Evolutionary conservation across 2,888 invertebrate genomes (phyloP).

Genomic region (Meganola albula): DNA sequence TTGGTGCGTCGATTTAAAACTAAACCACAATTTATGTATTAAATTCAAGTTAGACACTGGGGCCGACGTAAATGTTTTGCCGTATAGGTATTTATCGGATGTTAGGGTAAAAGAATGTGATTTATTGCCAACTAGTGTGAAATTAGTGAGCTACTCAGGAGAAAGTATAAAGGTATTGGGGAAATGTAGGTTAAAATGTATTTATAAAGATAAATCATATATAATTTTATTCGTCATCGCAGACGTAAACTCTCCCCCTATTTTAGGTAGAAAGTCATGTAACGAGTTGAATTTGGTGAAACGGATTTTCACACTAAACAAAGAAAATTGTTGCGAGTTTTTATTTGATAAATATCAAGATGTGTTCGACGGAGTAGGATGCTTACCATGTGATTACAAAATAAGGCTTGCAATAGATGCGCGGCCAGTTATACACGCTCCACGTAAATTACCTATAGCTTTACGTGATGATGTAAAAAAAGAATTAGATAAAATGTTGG

Average conservation of each 20-base stretch:
- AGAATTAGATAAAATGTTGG: slow-evolving; percentile 21
- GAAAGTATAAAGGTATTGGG: slow-evolving; percentile 13
- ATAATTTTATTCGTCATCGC: slow-evolving; percentile 18
- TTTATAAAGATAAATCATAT: slow-evolving; percentile 10
- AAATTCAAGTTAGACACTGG: slow-evolving; percentile 24
- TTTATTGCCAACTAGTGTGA: slow-evolving; percentile 8
- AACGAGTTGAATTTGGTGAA: slow-evolving; percentile 18
- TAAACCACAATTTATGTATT: slow-evolving; percentile 12
- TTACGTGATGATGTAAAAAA: slow-evolving; percentile 18
- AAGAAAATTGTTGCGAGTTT: background rate
- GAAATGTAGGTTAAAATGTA: slow-evolving; percentile 15
- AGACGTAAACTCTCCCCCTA: slow-evolving; percentile 11
- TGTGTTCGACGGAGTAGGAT: slow-evolving; percentile 2
- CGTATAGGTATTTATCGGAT: slow-evolving; percentile 6
- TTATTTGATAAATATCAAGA: slow-evolving; percentile 12
- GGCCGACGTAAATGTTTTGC: slow-evolving; percentile 23
- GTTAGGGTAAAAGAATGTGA: slow-evolving; percentile 7
- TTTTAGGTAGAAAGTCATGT: slow-evolving; percentile 17
- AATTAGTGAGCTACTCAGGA: slow-evolving; percentile 19
- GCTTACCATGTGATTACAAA: slow-evolving; percentile 8
- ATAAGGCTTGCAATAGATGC: slow-evolving; percentile 11
- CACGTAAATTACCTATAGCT: slow-evolving; percentile 21
- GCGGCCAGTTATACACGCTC: slow-evolving; percentile 21
- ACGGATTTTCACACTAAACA: slow-evolving; percentile 4
- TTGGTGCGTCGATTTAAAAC: slow-evolving; percentile 14